phyloP scores from a whole-genome alignment of 2,113 vertebrate genomes.

The Saimiri boliviensis region DNA sequence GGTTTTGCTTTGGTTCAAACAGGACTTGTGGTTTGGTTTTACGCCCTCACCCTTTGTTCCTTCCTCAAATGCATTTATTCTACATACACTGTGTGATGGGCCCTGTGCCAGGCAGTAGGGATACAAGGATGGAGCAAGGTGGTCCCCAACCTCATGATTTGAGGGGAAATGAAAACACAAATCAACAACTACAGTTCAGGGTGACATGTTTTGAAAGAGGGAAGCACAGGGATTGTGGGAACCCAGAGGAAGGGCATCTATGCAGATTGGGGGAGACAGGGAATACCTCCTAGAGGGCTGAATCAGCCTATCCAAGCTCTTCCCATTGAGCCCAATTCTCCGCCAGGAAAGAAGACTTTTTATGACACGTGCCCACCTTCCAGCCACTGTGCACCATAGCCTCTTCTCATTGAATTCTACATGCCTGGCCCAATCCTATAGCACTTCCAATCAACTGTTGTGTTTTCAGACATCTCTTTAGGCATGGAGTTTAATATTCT shows the following conservation, averaged over 20 bases:
- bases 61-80: not conserved
- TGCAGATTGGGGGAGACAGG: fast-evolving
- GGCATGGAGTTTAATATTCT: not conserved
- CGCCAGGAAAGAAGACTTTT: not conserved
- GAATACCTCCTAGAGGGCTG: not conserved
- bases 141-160: not conserved
- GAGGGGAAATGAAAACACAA: not conserved
- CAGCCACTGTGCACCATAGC: fast-evolving
- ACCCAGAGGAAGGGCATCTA: not conserved
- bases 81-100: not conserved
- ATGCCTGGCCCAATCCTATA: not conserved
- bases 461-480: not conserved
- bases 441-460: not conserved
- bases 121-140: not conserved
- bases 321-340: not conserved
- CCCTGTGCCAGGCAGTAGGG: not conserved
- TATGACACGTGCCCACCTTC: too few species aligned
- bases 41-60: not conserved
- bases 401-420: not conserved
- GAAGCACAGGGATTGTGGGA: not conserved
- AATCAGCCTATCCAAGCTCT: not conserved
- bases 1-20: conserved; percentile 13
- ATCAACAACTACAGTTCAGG: not conserved
- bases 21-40: not conserved
- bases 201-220: not conserved